Evolutionary conservation across 2,797 vertebrate species (phyloP).

Genomic region (Alcedo quadribrachys): DNA sequence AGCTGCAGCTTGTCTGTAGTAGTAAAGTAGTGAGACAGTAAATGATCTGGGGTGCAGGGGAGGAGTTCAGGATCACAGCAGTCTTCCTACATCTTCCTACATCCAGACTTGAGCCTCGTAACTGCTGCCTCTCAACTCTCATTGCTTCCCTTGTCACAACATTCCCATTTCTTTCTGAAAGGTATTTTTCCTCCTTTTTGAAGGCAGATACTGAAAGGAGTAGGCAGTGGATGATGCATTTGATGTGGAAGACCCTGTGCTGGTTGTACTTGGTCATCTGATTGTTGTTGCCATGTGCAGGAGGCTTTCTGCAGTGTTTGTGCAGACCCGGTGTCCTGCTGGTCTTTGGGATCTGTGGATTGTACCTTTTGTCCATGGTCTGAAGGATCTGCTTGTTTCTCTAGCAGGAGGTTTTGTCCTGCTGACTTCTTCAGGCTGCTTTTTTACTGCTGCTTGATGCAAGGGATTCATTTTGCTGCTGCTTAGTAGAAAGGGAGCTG

Average conservation of each 20-base stretch:
- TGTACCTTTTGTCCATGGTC: background rate
- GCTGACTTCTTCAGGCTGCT: background rate
- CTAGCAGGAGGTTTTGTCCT: background rate
- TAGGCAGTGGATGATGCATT: rapidly evolving
- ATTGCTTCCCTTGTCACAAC: background rate
- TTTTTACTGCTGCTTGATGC: background rate
- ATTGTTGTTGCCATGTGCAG: background rate
- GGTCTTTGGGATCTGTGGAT: background rate
- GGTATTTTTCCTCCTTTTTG: background rate
- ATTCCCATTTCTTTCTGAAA: background rate
- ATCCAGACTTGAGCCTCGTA: background rate
- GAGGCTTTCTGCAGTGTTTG: background rate
- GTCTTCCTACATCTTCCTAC: rapidly evolving
- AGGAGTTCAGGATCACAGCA: background rate
- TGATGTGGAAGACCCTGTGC: background rate
- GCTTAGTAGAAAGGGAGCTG: background rate
- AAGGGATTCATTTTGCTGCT: background rate
- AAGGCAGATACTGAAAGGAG: background rate
- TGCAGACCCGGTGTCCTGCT: background rate
- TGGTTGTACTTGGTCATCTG: background rate
- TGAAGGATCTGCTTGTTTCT: background rate
- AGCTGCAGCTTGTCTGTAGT: background rate
- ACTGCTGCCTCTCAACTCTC: background rate
- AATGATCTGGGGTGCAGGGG: background rate
- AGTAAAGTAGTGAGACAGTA: background rate